Conservation (phyloP, 2,797 vertebrate species). For the Uromys caudimaculatus region DNA sequence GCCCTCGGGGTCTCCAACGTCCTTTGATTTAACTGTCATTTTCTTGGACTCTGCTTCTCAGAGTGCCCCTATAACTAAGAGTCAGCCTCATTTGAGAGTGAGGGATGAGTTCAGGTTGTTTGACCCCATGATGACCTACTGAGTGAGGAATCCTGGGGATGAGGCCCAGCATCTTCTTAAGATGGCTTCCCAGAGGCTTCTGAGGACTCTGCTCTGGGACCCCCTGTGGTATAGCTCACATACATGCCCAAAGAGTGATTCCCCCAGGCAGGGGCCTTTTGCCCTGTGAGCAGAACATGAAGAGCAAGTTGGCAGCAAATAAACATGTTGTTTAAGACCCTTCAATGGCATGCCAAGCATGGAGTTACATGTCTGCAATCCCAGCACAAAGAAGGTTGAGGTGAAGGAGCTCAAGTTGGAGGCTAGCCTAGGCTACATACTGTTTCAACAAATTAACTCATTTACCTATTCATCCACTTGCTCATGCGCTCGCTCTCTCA, state of each 20-base stretch:
- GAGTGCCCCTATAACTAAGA: fast-evolving
- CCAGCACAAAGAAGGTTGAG: background rate
- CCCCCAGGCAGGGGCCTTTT: background rate
- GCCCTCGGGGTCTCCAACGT: background rate
- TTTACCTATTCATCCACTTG: background rate
- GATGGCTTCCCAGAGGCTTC: background rate
- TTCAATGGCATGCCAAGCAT: background rate
- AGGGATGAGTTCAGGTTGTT: background rate
- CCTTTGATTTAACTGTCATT: background rate
- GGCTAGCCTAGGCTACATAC: background rate
- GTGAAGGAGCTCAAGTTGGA: background rate
- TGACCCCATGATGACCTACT: background rate
- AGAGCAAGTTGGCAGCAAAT: background rate
- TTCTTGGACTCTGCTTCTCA: background rate
- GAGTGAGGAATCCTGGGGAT: background rate
- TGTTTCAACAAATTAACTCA: background rate
- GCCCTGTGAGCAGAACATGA: background rate
- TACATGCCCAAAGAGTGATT: too few relatives aligned
- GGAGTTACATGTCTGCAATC: background rate
- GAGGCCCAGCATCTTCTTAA: background rate
- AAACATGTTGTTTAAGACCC: background rate
- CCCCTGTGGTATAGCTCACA: background rate
- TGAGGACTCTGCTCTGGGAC: background rate
- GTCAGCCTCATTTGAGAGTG: background rate
- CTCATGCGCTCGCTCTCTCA: too few relatives aligned